These are phyloP conservation scores for Heliconius erato DNA, from an alignment of 2,888 invertebrate species.

Conservation along the genomic window DNA sequence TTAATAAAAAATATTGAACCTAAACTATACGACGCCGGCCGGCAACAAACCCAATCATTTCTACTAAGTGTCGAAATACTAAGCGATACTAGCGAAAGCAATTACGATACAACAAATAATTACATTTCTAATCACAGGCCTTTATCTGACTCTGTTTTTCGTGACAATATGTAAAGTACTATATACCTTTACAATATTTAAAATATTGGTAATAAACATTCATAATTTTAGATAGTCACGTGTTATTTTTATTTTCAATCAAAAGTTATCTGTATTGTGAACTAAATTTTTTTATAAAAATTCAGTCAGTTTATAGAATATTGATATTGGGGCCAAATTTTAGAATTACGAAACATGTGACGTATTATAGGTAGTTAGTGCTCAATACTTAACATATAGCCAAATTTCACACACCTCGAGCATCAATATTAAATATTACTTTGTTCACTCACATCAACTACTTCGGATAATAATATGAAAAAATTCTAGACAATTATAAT, in stretches of 20 bases:
- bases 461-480: slow-evolving; percentile 1
- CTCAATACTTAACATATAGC: neutral
- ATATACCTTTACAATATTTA: neutral
- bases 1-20: slow-evolving; percentile 79
- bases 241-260: neutral
- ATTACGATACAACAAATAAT: neutral
- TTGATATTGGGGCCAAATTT: neutral
- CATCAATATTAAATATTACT: neutral
- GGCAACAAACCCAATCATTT: slow-evolving; percentile 62
- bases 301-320: neutral
- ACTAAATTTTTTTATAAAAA: neutral
- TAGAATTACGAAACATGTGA: neutral
- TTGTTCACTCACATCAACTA: neutral
- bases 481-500: slow-evolving; percentile 7
- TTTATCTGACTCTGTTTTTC: neutral
- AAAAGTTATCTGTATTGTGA: neutral
- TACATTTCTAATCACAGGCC: neutral
- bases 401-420: neutral
- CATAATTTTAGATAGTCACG: neutral
- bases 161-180: neutral
- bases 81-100: slow-evolving; percentile 12
- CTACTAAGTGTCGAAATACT: neutral
- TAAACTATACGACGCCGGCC: slow-evolving; percentile 74
- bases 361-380: neutral
- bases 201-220: slow-evolving; percentile 1